Percentiles rank a stretch among this genome's conserved stretches.
Evolutionary conservation across 2,113 vertebrate genomes (phyloP).

Genomic region (Silurus asotus): DNA sequence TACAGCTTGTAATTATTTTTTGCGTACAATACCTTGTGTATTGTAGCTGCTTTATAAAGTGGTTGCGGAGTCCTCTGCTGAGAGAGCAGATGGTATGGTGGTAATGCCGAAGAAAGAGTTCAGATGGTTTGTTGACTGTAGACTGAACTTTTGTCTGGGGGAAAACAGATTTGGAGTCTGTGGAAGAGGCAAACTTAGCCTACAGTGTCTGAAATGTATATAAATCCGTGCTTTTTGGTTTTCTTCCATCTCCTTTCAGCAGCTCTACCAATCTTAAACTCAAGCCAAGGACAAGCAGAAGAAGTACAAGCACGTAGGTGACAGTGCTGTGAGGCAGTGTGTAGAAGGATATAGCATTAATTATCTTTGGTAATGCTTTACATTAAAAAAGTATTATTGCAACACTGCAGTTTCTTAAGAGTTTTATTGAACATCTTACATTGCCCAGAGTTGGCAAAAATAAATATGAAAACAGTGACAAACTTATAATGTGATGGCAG

Average conservation of each 20-base stretch:
- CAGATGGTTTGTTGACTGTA: conserved; percentile 34
- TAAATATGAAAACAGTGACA: background rate
- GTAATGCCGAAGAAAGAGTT: conserved; percentile 8
- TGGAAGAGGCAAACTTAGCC: conserved; percentile 5
- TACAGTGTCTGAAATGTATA: conserved; percentile 25
- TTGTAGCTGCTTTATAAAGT: conserved; percentile 19
- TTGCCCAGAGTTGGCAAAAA: background rate
- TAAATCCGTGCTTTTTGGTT: conserved; percentile 16
- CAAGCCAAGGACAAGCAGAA: conserved; percentile 23
- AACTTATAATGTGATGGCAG: background rate
- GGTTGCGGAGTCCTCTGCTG: conserved; percentile 7
- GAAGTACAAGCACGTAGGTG: background rate
- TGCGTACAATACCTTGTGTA: conserved; percentile 1
- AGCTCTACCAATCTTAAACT: background rate
- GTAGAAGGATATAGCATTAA: background rate
- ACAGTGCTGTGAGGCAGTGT: background rate
- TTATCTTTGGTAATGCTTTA: conserved; percentile 9
- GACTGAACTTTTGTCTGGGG: conserved; percentile 24
- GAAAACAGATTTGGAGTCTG: conserved; percentile 8
- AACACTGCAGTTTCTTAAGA: background rate
- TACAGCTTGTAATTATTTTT: conserved; percentile 25
- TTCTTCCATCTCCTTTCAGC: conserved; percentile 33
- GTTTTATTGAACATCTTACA: background rate
- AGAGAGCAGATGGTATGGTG: conserved; percentile 21
- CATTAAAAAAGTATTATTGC: background rate